Conservation (phyloP, 2,113 vertebrate species). For the Hymenochirus boettgeri region DNA sequence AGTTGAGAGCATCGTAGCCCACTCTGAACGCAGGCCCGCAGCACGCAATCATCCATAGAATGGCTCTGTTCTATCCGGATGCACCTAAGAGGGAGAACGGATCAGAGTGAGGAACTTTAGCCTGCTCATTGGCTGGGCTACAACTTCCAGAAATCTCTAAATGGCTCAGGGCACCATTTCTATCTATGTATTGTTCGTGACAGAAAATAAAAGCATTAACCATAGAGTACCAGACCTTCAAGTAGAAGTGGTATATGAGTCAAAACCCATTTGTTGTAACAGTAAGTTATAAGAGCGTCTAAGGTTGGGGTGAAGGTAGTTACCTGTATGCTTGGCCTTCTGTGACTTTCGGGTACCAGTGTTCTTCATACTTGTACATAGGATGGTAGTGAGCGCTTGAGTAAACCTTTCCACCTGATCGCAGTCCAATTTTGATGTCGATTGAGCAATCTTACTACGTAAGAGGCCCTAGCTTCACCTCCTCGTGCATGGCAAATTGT, state of each 20-base stretch:
- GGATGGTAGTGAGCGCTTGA: slow-evolving; percentile 47
- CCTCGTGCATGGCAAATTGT: slow-evolving; percentile 52
- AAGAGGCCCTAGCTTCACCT: slow-evolving; percentile 56
- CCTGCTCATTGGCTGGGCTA: too few species aligned
- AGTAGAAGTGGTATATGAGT: too few species aligned
- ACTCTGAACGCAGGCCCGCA: slow-evolving; percentile 22
- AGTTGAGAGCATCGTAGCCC: slow-evolving; percentile 31
- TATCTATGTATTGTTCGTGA: too few species aligned
- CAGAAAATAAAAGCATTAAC: too few species aligned
- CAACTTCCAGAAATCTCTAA: too few species aligned
- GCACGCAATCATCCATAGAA: slow-evolving; percentile 14
- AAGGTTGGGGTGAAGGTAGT: background rate
- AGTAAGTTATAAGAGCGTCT: too few species aligned
- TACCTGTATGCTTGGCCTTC: slow-evolving; percentile 64
- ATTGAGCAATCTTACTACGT: slow-evolving; percentile 55
- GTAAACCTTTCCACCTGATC: slow-evolving; percentile 51
- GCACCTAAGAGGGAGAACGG: slow-evolving; percentile 7
- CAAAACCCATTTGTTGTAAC: too few species aligned
- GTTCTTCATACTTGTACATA: slow-evolving; percentile 54
- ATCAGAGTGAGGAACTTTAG: background rate
- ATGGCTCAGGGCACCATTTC: too few species aligned
- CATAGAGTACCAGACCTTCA: too few species aligned
- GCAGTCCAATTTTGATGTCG: slow-evolving; percentile 52
- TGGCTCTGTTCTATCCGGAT: slow-evolving; percentile 14
- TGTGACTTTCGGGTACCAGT: slow-evolving; percentile 62